Conservation (phyloP, 1,140 invertebrate species). For the Samia ricini region DNA sequence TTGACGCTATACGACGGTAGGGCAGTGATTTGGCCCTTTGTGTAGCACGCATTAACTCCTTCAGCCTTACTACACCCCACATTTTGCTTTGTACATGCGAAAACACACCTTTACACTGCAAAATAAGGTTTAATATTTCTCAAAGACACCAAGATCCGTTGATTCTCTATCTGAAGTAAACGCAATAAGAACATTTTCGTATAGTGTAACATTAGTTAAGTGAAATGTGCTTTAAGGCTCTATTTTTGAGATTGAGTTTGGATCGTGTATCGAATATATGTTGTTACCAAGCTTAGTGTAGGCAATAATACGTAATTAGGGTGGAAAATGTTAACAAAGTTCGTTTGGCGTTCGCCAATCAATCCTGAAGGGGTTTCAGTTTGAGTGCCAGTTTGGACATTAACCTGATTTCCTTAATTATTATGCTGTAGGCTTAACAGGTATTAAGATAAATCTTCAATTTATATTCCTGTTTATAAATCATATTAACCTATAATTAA, state of each 20-base stretch:
- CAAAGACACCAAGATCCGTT: slow-evolving; percentile 30
- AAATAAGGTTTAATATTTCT: slow-evolving; percentile 28
- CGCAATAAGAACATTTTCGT: slow-evolving; percentile 60
- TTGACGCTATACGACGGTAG: slow-evolving; percentile 58
- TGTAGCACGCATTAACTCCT: slow-evolving; percentile 74
- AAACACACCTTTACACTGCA: slow-evolving; percentile 35
- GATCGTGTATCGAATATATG: background rate
- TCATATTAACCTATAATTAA: too few relatives aligned
- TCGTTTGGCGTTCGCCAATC: slow-evolving; percentile 69
- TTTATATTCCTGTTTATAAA: too few relatives aligned
- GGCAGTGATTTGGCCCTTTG: slow-evolving; percentile 73
- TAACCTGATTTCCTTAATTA: slow-evolving; percentile 50
- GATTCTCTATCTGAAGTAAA: slow-evolving; percentile 60
- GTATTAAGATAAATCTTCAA: background rate
- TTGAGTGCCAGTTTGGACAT: slow-evolving; percentile 47
- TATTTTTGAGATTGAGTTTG: background rate
- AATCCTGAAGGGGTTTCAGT: slow-evolving; percentile 56
- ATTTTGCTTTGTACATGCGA: slow-evolving; percentile 18
- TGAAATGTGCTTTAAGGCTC: background rate
- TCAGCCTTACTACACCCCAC: slow-evolving; percentile 58
- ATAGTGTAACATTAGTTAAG: background rate
- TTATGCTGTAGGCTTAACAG: background rate
- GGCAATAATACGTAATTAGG: slow-evolving; percentile 72
- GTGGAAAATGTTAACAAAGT: slow-evolving; percentile 73
- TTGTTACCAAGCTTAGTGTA: slow-evolving; percentile 57